phyloP scores from a whole-genome alignment of 2,113 vertebrate genomes.

The Hyaena hyaena region DNA sequence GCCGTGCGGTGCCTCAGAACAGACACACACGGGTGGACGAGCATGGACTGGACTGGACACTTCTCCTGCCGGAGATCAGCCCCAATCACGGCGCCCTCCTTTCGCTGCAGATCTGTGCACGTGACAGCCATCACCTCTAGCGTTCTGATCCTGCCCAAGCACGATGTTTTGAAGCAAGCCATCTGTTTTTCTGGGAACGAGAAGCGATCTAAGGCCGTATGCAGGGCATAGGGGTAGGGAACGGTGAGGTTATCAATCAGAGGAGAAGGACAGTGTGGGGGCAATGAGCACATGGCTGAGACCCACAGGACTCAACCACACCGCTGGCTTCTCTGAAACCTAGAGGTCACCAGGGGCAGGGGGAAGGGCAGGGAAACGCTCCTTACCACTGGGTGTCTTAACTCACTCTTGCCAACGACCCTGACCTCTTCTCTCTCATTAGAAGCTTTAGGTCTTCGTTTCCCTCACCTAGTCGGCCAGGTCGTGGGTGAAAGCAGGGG shows the following conservation, averaged over 20 bases:
- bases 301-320: neutral
- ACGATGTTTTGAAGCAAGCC: constrained; percentile 34
- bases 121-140: constrained; percentile 26
- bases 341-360: neutral
- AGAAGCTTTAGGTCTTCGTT: neutral
- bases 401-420: neutral
- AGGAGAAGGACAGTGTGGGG: neutral
- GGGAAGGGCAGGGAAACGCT: neutral
- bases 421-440: neutral
- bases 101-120: constrained; percentile 44
- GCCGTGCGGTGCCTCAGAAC: neutral
- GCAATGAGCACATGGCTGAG: neutral
- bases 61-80: neutral
- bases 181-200: constrained; percentile 56
- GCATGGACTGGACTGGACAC: neutral
- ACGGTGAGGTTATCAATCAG: neutral
- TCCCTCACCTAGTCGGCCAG: neutral
- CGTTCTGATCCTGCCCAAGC: neutral
- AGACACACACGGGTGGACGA: neutral
- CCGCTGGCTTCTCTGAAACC: neutral
- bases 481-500: neutral
- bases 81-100: constrained; percentile 1
- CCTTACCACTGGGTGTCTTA: neutral
- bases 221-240: neutral
- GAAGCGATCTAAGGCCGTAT: neutral